Base-by-base conservation (phyloP, 2,113 vertebrate species). In the Pitta sordida region DNA sequence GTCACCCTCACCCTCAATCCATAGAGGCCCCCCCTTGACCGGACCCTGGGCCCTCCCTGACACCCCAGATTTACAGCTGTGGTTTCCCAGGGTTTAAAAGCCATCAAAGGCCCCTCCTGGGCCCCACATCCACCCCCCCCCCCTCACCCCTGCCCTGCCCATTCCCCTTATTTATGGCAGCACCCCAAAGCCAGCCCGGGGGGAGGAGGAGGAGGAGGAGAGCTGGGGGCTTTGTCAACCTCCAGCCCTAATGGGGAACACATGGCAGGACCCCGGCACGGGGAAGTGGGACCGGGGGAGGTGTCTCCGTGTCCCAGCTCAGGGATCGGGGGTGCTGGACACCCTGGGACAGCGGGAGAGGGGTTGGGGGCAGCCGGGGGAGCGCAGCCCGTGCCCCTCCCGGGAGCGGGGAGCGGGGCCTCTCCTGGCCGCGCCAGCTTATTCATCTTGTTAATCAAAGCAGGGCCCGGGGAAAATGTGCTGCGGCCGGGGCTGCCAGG, bases 231-330 rank as follows among this genome's bases (percentile, higher is more conserved):
- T 94, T 49, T 10, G 5, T 36, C 55, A 62, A 74, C 90, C 95
- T 92, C 91, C 91, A 22, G 78, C 83, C 58, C 68, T 97, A 96
- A 97, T 97, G 85, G 91, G 95, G 95, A 97, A 96, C 96, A 95
- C 93, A 93, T 97, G 96, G 86, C 90, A 36, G 55, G 91, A 90
- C 93, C 95, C 82, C 51, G 3, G 46, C 24, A 3, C 0, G 2
- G 52, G 49, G 56, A 71, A 32, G 2, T 34, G 51, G 83, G 26
- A n/a, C n/a, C n/a, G n/a, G n/a, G n/a, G n/a, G n/a, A n/a, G n/a
- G n/a, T 4, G 0, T 80, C 3, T 59, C 59, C 14, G 0, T 0
- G 8, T 52, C 65, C 55, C 55, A 4, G 36, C 29, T 32, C 3
- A 3, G 55, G 26, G 13, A 2, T 34, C 41, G n/a, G 70, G 85